Base-by-base conservation (phyloP, 2,888 invertebrate genomes). In the Polymixis flavicincta region DNA sequence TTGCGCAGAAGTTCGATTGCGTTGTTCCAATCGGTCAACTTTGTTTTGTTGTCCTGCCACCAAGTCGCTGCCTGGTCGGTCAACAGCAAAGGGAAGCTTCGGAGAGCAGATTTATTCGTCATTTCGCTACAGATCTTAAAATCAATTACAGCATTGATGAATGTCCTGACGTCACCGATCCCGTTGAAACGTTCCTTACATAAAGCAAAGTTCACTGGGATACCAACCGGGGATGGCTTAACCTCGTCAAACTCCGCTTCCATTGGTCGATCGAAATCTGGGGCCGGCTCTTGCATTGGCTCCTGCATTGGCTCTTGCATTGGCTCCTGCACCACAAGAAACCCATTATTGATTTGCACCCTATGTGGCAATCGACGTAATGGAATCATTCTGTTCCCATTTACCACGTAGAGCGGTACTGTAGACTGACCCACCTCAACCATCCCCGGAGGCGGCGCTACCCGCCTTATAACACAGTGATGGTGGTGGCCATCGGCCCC, bases 161-260 rank as follows among this genome's bases (percentile, higher is more conserved):
- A 79, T 32, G 77, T 17, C 11, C 68, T 73, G 9, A 78, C 67
- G 32, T 77, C 78, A 28, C 68, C 73, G 14, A 50, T 19, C 0
- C 78, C 78, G n/a, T 37, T 68, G 28, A 55, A 79, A 48, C 78
- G 73, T 17, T 37, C 63, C 14, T 48, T 54, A 57, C 73, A 78
- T n/a, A 59, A 32, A 57, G 59, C 54, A 52, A 79, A 79, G 54
- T 59, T 68, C 1, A 67, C 57, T 25, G 67, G 19, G 9, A 0
- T 8, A 22, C 17, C 22, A 19, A 1, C 11, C 14, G 3, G 61
- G 4, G 13, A 4, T 28, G 32, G 14, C 0, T 22, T 7, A 22
- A 7, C 11, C 11, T 59, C 63, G 6, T 74, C 45, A 42, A 57
- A 4, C n/a, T 60, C n/a, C 17, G 48, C 22, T 17, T 61, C 54